Evolutionary conservation across 1,140 invertebrate species (phyloP).

Genomic region (Brachionus calyciflorus): DNA sequence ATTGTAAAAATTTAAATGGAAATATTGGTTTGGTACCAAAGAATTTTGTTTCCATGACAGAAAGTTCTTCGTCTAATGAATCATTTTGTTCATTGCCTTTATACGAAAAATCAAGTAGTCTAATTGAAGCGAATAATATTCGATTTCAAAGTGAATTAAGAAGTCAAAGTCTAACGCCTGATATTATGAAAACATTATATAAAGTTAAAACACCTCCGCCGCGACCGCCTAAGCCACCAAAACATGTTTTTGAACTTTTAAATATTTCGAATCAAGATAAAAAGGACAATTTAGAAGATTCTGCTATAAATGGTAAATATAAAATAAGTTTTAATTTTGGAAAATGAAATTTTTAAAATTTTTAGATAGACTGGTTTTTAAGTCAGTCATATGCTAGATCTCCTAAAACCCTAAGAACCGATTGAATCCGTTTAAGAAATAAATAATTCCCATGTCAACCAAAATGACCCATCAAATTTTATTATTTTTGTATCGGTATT

Average conservation of each 20-base stretch:
- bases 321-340: neutral
- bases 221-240: neutral
- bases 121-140: neutral
- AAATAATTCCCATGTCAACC: no score
- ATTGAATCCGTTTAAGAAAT: no score
- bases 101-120: neutral
- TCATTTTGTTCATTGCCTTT: neutral
- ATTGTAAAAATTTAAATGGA: neutral
- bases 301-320: constrained; percentile 11
- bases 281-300: constrained; percentile 9
- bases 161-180: neutral
- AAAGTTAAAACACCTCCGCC: neutral
- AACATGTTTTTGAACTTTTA: neutral
- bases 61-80: neutral
- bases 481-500: no score
- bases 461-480: no score
- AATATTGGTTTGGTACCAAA: neutral
- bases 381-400: no score
- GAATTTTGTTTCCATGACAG: neutral
- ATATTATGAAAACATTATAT: neutral
- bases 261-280: neutral
- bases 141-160: neutral
- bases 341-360: no score
- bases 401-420: no score
- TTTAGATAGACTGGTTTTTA: no score